Percentiles rank a stretch among this genome's conserved stretches.
phyloP scores from a whole-genome alignment of 2,797 vertebrate species.

The Loris lydekkerianus region DNA sequence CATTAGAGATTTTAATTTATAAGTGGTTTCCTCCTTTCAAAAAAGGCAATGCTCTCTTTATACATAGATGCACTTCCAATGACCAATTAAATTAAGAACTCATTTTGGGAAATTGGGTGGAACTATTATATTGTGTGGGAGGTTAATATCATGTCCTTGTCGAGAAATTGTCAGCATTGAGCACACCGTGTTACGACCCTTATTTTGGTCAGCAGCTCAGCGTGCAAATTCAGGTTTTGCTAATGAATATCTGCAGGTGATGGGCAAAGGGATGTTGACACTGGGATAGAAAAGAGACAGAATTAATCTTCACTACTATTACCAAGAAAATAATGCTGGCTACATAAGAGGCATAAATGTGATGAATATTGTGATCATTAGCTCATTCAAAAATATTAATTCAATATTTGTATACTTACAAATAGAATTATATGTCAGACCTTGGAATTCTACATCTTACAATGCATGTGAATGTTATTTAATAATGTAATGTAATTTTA shows the following conservation, averaged over 20 bases:
- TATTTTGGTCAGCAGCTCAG: conserved; percentile 69
- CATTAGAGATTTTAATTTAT: conserved; percentile 66
- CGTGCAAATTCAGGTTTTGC: background rate
- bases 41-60: conserved; percentile 66
- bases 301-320: background rate
- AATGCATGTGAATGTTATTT: background rate
- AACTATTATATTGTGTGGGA: conserved; percentile 80
- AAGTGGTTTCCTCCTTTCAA: conserved; percentile 67
- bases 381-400: background rate
- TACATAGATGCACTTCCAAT: conserved; percentile 78
- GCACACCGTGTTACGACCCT: conserved; percentile 30
- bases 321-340: background rate
- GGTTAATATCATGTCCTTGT: conserved; percentile 79
- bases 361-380: background rate
- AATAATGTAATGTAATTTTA: background rate
- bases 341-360: background rate
- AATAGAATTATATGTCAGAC: background rate
- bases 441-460: background rate
- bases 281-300: background rate
- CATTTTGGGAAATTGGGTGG: conserved; percentile 83
- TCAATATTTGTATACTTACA: background rate
- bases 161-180: conserved; percentile 77
- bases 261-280: background rate
- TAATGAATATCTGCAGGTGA: conserved; percentile 67
- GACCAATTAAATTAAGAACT: conserved; percentile 83